phyloP scores from a whole-genome alignment of 2,113 vertebrate genomes.

The Rhegmatorhina hoffmannsi region DNA sequence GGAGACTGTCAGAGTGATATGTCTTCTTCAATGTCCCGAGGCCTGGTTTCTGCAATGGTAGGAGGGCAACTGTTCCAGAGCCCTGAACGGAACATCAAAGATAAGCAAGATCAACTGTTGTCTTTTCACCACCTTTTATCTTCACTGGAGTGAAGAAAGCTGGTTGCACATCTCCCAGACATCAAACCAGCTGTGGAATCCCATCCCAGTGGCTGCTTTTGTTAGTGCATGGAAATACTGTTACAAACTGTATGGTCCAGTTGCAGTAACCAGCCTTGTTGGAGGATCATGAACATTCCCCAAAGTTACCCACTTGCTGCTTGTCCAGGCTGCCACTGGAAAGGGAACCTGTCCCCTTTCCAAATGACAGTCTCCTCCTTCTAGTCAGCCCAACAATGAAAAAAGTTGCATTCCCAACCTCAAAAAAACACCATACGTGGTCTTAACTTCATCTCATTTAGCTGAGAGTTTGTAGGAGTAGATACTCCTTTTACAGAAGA shows the following conservation, averaged over 20 bases:
- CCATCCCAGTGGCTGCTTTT: background rate
- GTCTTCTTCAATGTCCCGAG: background rate
- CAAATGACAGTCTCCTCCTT: background rate
- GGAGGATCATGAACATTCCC: background rate
- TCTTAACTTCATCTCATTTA: background rate
- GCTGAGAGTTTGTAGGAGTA: background rate
- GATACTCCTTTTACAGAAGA: background rate
- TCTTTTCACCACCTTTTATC: background rate
- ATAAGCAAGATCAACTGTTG: background rate
- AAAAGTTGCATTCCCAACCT: background rate
- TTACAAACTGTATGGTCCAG: background rate
- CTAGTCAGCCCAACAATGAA: background rate
- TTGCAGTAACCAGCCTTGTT: rapidly evolving
- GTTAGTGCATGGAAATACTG: background rate
- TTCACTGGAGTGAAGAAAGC: background rate
- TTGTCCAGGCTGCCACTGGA: background rate
- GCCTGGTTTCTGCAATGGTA: background rate
- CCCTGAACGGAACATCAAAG: background rate
- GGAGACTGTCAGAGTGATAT: background rate
- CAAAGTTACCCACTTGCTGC: background rate
- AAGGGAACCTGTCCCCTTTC: background rate
- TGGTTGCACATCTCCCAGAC: background rate
- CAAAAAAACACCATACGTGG: background rate
- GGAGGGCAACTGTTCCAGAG: background rate
- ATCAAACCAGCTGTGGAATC: background rate